Conservation (phyloP, 2,888 invertebrate species). For the Lithophane ornitopus region DNA sequence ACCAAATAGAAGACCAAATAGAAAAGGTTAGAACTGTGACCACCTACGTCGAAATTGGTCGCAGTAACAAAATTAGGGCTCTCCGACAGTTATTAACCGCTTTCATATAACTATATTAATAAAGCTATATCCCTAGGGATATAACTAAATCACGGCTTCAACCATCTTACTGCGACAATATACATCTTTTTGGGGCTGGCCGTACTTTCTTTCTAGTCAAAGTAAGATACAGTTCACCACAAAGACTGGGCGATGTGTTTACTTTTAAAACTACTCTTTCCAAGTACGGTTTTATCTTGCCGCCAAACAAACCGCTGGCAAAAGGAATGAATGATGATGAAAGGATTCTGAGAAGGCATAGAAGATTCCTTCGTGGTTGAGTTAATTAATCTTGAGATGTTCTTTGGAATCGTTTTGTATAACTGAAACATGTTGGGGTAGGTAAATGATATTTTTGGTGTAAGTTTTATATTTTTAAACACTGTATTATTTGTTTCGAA, state of each 20-base stretch:
- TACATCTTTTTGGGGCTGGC: no score
- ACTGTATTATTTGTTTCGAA: neutral
- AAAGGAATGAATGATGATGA: conserved; percentile 47
- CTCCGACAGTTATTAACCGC: no score
- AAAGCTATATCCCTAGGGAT: no score
- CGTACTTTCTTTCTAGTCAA: conserved; percentile 21
- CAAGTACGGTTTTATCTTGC: conserved; percentile 29
- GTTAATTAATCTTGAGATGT: conserved; percentile 38
- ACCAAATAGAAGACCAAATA: no score
- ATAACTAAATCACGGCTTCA: no score
- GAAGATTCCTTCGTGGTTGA: conserved; percentile 6
- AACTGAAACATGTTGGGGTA: neutral
- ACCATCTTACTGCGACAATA: no score
- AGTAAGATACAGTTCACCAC: conserved; percentile 39
- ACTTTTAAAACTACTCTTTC: conserved; percentile 51
- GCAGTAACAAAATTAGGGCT: no score
- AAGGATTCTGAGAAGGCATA: conserved; percentile 15
- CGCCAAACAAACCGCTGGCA: conserved; percentile 26
- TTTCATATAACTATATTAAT: no score
- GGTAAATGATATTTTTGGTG: no score
- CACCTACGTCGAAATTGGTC: no score
- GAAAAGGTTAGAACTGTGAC: no score
- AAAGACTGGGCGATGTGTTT: conserved; percentile 51
- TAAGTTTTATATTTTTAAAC: neutral
- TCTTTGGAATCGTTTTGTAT: neutral